Percentiles rank a stretch among this genome's conserved stretches.
These are phyloP conservation scores for Telmatherina bonti DNA, from an alignment of 2,797 vertebrate species.

Conservation along the genomic window DNA sequence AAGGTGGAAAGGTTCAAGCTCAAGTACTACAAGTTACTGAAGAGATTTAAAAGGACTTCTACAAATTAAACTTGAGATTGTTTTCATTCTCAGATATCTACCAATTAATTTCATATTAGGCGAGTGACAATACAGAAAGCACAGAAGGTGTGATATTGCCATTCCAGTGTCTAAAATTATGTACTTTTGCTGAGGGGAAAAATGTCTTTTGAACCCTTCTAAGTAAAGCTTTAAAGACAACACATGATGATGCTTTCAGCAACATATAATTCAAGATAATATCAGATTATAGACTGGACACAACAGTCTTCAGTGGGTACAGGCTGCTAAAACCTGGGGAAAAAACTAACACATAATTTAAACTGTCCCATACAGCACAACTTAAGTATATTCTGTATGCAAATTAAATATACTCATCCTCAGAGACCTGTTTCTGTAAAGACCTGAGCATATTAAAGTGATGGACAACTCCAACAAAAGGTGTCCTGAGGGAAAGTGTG, in stretches of 20 bases:
- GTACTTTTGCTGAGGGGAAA: neutral
- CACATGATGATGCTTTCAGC: slow-evolving; percentile 8
- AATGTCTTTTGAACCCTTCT: neutral
- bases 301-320: slow-evolving; percentile 1
- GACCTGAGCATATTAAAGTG: neutral
- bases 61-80: neutral
- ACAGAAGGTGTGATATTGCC: neutral
- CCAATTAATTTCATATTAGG: too few species aligned
- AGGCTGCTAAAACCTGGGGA: neutral
- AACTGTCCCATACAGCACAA: neutral
- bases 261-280: slow-evolving; percentile 25
- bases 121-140: neutral
- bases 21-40: neutral
- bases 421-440: neutral
- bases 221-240: neutral
- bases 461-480: slow-evolving; percentile 20
- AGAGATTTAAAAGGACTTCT: slow-evolving; percentile 18
- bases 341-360: slow-evolving; percentile 9
- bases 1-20: slow-evolving; percentile 37
- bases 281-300: slow-evolving; percentile 18
- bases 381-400: neutral
- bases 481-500: neutral
- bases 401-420: slow-evolving; percentile 7
- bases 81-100: too few species aligned
- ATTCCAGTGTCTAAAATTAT: neutral